phyloP scores from a whole-genome alignment of 2,888 invertebrate species.

The Lumbricus terrestris region DNA sequence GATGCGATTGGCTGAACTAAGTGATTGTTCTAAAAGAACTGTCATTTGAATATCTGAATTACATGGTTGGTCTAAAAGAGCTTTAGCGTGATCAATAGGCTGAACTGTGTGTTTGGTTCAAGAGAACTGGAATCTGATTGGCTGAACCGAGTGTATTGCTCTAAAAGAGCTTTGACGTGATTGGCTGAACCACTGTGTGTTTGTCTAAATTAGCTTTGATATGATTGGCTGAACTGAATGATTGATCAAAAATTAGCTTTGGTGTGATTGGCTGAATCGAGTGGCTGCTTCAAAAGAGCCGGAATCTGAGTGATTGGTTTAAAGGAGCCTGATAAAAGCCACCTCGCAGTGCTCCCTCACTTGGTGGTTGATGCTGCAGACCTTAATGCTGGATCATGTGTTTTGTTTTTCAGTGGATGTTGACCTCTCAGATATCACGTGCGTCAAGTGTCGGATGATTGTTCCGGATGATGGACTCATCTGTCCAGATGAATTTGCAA shows the following conservation, averaged over 20 bases:
- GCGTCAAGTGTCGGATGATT: conserved; percentile 75
- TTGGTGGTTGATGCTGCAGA: too few relatives aligned
- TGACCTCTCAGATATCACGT: conserved; percentile 77
- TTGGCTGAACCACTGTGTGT: neutral
- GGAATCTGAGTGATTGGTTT: neutral
- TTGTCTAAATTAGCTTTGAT: neutral
- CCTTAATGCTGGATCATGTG: too few relatives aligned
- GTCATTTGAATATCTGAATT: too few relatives aligned
- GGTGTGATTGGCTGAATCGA: neutral
- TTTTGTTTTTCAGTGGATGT: conserved; percentile 69
- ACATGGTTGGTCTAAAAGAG: neutral
- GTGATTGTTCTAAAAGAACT: neutral
- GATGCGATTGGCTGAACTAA: neutral
- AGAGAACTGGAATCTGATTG: neutral
- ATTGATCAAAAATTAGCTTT: neutral
- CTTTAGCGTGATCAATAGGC: neutral
- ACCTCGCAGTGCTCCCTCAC: too few relatives aligned
- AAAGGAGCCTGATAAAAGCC: neutral
- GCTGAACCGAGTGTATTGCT: neutral
- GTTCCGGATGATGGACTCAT: conserved; percentile 61
- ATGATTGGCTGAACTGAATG: neutral
- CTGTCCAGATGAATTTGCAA: conserved; percentile 60
- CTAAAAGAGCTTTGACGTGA: neutral
- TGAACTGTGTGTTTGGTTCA: neutral
- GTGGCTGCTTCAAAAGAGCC: neutral